Evolutionary conservation across 2,888 invertebrate genomes (phyloP).

Genomic region (Pelosia muscerda): DNA sequence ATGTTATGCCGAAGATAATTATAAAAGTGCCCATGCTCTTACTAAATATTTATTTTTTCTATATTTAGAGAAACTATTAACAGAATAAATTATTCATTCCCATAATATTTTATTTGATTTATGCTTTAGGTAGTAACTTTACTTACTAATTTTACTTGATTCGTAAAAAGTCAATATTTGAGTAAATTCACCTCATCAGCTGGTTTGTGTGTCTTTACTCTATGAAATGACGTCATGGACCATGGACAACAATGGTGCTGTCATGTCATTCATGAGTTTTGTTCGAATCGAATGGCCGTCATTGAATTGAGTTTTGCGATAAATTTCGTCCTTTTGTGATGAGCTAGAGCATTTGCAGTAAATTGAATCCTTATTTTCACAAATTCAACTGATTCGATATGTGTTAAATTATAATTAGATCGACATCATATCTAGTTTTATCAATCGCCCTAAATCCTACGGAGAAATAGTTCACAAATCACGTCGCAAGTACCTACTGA

Average conservation of each 20-base stretch:
- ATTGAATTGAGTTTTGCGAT: conserved; percentile 61
- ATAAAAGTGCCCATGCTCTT: too few relatives aligned
- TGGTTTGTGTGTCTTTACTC: conserved; percentile 40
- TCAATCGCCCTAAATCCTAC: conserved; percentile 54
- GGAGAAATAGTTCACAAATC: conserved; percentile 58
- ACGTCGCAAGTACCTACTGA: conserved; percentile 54
- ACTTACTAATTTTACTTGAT: not conserved
- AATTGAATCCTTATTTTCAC: conserved; percentile 52
- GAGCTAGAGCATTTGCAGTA: conserved; percentile 65
- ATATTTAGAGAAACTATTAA: too few relatives aligned
- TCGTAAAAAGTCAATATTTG: not conserved
- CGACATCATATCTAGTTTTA: conserved; percentile 32
- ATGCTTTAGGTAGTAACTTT: not conserved
- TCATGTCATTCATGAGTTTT: conserved; percentile 53
- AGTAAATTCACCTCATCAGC: conserved; percentile 35
- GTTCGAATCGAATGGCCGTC: conserved; percentile 71
- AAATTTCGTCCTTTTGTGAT: conserved; percentile 67
- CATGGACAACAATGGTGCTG: conserved; percentile 28
- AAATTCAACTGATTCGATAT: conserved; percentile 44
- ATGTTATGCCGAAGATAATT: too few relatives aligned
- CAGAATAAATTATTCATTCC: too few relatives aligned
- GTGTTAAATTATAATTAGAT: conserved; percentile 44
- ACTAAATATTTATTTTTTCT: too few relatives aligned
- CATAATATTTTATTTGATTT: too few relatives aligned
- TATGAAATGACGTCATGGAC: conserved; percentile 51